phyloP scores from a whole-genome alignment of 2,113 vertebrate species.

The Datnioides undecimradiatus region DNA sequence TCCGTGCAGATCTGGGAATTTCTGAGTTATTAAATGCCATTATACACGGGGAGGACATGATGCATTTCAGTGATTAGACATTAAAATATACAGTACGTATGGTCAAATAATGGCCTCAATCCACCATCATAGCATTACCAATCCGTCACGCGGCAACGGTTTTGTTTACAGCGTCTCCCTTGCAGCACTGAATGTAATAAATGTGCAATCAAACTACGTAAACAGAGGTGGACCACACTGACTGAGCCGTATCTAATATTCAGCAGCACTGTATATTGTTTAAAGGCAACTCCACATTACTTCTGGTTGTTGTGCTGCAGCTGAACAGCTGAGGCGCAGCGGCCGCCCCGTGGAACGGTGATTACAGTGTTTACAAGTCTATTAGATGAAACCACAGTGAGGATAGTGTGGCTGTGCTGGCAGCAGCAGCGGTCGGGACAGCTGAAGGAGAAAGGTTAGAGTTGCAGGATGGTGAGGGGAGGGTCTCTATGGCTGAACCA shows the following conservation, averaged over 20 bases:
- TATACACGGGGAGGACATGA: conserved; percentile 1
- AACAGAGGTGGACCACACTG: background rate
- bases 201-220: background rate
- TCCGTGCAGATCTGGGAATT: conserved; percentile 18
- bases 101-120: background rate
- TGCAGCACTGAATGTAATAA: too few relatives aligned
- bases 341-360: background rate
- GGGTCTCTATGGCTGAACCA: background rate
- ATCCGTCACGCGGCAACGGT: background rate
- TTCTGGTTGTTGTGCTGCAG: background rate
- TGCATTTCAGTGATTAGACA: background rate
- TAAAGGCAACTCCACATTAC: background rate
- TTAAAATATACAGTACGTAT: background rate
- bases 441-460: conserved; percentile 15
- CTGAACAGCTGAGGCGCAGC: background rate
- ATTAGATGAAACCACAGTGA: conserved; percentile 21
- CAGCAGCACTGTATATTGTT: background rate
- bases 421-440: background rate
- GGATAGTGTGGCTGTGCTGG: conserved; percentile 6
- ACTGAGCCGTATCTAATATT: background rate
- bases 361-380: conserved; percentile 27
- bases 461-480: background rate
- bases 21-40: conserved; percentile 25
- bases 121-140: background rate
- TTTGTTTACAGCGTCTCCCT: background rate